These are phyloP conservation scores for Merluccius polli DNA, from an alignment of 2,797 vertebrate genomes.

Conservation along the genomic window DNA sequence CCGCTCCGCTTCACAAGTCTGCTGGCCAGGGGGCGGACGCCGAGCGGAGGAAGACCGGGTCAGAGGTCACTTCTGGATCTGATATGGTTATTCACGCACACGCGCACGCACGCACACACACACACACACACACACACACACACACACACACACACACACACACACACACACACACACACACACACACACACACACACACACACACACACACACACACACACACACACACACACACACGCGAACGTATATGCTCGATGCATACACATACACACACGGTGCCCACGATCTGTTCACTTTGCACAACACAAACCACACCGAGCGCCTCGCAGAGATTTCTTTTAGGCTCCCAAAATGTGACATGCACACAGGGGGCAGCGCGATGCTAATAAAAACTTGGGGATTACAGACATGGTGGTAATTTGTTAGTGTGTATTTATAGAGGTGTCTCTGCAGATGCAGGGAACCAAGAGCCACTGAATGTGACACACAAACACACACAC, in stretches of 20 bases:
- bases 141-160: slow-evolving; percentile 1
- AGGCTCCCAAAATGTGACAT: background rate
- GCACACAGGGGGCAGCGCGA: background rate
- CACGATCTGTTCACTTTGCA: background rate
- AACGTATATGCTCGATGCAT: slow-evolving; percentile 9
- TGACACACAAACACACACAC: background rate
- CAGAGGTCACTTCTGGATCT: slow-evolving; percentile 55
- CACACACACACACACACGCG: background rate
- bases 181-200: slow-evolving; percentile 8
- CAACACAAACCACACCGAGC: background rate
- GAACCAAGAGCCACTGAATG: slow-evolving; percentile 22
- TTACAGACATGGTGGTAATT: slow-evolving; percentile 53
- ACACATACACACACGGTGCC: background rate
- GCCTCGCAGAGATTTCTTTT: background rate
- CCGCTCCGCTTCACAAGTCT: slow-evolving; percentile 66
- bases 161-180: slow-evolving; percentile 19
- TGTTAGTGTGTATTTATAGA: slow-evolving; percentile 64
- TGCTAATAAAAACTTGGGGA: background rate
- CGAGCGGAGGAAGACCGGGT: slow-evolving; percentile 56
- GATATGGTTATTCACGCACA: slow-evolving; percentile 56
- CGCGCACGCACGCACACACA: slow-evolving; percentile 14
- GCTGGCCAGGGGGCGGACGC: slow-evolving; percentile 58
- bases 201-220: slow-evolving; percentile 8
- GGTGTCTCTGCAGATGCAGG: slow-evolving; percentile 37
- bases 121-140: background rate